These are phyloP conservation scores for Cryptomyrus ogoouensis DNA, from an alignment of 2,113 vertebrate species.

Conservation along the genomic window DNA sequence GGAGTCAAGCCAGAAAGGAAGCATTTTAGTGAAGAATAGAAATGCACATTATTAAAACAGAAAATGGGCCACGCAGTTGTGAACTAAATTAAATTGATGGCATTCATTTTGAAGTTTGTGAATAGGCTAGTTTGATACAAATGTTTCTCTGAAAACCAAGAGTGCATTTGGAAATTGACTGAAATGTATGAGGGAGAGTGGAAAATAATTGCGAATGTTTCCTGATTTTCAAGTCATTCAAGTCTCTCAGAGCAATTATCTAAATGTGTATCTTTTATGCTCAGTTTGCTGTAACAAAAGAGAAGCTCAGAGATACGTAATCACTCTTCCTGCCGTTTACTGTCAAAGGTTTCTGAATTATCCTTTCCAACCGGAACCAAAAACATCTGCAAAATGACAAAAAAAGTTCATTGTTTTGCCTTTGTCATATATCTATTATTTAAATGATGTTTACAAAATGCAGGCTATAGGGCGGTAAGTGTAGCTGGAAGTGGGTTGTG, in stretches of 20 bases:
- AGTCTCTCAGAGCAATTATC: not conserved
- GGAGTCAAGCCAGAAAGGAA: not conserved
- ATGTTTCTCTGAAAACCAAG: not conserved
- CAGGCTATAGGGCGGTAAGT: not conserved
- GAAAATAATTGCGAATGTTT: not conserved
- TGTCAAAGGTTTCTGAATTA: constrained; percentile 6
- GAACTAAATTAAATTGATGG: not conserved
- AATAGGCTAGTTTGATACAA: not conserved
- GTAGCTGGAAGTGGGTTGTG: not conserved
- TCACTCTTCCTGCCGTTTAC: not conserved
- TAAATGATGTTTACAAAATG: not conserved
- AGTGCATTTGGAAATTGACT: not conserved
- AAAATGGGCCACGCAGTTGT: not conserved
- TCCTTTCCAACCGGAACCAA: not conserved
- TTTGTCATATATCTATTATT: not conserved
- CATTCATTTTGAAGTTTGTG: not conserved
- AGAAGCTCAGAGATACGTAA: not conserved
- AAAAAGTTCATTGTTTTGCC: not conserved
- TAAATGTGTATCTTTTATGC: constrained; percentile 8
- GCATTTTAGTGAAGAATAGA: not conserved
- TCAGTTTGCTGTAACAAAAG: not conserved
- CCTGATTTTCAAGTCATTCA: not conserved
- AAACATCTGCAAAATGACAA: not conserved
- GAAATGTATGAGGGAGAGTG: not conserved
- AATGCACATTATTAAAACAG: not conserved